phyloP scores from a whole-genome alignment of 2,797 vertebrate species.

The Lagocephalus sceleratus region DNA sequence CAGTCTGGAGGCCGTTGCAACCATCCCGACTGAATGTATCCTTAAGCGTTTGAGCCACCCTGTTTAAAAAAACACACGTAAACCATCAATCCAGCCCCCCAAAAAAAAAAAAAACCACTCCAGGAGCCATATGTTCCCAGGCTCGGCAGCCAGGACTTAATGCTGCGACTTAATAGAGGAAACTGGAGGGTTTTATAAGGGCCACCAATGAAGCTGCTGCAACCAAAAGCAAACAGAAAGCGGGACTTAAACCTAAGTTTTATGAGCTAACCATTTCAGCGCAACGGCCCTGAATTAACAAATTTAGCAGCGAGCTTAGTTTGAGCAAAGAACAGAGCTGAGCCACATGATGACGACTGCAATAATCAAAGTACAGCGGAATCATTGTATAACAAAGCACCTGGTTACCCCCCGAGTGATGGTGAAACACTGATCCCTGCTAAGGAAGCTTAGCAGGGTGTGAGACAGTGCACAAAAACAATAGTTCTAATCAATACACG shows the following conservation, averaged over 20 bases:
- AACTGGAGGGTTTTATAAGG: conserved; percentile 51
- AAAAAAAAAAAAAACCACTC: conserved; percentile 11
- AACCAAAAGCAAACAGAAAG: conserved; percentile 41
- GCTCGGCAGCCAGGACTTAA: conserved; percentile 32
- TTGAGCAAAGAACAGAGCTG: conserved; percentile 15
- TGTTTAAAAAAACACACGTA: conserved; percentile 4
- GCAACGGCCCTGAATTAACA: too few species aligned
- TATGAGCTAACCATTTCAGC: too few species aligned
- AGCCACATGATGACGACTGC: conserved; percentile 13
- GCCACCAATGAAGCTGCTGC: conserved; percentile 32
- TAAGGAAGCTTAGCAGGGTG: conserved; percentile 12
- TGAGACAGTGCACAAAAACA: conserved; percentile 7
- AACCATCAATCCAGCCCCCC: conserved; percentile 4
- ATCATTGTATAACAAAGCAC: not conserved
- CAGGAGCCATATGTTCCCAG: conserved; percentile 34
- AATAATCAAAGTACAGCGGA: conserved; percentile 7
- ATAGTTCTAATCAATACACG: not conserved
- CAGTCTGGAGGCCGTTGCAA: too few species aligned
- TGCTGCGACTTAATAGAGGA: conserved; percentile 45
- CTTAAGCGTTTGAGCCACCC: not conserved
- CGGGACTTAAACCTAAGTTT: conserved; percentile 7
- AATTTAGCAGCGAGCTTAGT: conserved; percentile 8
- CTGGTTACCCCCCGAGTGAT: not conserved
- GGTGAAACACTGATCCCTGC: conserved; percentile 11
- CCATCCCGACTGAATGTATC: not conserved